Conservation (phyloP, 2,888 invertebrate species). For the Microplitis deprimator region DNA sequence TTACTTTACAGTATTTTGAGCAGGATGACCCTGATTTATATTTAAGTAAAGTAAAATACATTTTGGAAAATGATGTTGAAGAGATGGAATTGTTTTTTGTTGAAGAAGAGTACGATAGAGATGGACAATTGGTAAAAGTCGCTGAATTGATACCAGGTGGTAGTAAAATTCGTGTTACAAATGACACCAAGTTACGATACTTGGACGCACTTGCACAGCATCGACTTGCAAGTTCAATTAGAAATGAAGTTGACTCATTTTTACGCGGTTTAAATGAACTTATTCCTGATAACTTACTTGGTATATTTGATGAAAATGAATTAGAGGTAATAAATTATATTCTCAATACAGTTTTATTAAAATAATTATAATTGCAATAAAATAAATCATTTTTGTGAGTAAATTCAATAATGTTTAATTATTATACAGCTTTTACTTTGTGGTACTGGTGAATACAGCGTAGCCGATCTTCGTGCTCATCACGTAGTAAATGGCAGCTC, state of each 20-base stretch:
- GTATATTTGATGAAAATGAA: constrained; percentile 97
- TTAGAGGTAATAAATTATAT: constrained; percentile 79
- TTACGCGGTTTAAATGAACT: constrained; percentile 91
- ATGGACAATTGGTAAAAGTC: constrained; percentile 81
- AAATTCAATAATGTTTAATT: constrained; percentile 35
- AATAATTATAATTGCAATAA: background rate
- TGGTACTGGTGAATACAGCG: constrained; percentile 93
- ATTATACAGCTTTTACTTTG: constrained; percentile 84
- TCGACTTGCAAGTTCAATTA: constrained; percentile 85
- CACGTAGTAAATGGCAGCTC: constrained; percentile 88
- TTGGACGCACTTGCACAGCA: constrained; percentile 92
- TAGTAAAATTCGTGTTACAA: constrained; percentile 81
- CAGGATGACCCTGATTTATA: constrained; percentile 96
- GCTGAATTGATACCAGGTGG: constrained; percentile 90
- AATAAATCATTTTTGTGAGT: background rate
- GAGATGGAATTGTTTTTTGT: constrained; percentile 88
- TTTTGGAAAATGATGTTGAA: constrained; percentile 91
- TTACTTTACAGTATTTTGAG: constrained; percentile 86
- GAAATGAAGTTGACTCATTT: constrained; percentile 89
- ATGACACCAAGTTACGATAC: constrained; percentile 85
- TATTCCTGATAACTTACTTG: constrained; percentile 92
- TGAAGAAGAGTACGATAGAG: constrained; percentile 89
- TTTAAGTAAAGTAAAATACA: constrained; percentile 92
- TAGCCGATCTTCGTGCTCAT: constrained; percentile 90
- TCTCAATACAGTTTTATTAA: background rate